These are phyloP conservation scores for Boleophthalmus pectinirostris DNA, from an alignment of 2,113 vertebrate species.

Conservation along the genomic window DNA sequence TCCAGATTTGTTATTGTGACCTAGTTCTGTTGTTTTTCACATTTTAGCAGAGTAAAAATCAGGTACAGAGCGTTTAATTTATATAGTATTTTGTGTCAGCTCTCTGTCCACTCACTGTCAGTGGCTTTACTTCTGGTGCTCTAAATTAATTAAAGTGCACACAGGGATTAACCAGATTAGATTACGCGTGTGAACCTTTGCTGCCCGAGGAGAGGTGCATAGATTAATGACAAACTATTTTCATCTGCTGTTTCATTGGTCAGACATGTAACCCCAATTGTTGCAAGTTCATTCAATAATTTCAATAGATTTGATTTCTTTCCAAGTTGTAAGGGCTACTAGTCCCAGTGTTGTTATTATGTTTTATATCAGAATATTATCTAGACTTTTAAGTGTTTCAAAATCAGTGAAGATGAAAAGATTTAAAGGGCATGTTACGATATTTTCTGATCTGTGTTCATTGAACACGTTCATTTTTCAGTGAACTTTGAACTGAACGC, in stretches of 20 bases:
- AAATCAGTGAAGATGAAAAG: too few relatives aligned
- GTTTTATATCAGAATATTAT: background rate
- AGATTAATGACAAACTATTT: conserved; percentile 41
- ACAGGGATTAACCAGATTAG: conserved; percentile 15
- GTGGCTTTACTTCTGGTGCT: background rate
- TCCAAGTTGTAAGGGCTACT: conserved; percentile 31
- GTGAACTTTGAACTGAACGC: too few relatives aligned
- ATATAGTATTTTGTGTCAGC: too few relatives aligned
- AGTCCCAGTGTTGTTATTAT: background rate
- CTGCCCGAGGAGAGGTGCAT: background rate
- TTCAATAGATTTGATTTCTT: conserved; percentile 29
- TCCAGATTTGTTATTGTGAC: too few relatives aligned
- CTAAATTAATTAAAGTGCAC: conserved; percentile 40
- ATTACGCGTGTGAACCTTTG: conserved; percentile 5
- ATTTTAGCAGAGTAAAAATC: too few relatives aligned
- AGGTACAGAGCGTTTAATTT: too few relatives aligned
- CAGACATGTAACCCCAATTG: conserved; percentile 2
- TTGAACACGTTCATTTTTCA: too few relatives aligned
- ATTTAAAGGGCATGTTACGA: too few relatives aligned
- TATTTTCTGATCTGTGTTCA: too few relatives aligned
- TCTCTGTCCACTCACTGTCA: background rate
- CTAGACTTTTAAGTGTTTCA: too few relatives aligned
- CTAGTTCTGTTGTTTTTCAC: too few relatives aligned
- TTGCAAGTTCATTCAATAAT: conserved; percentile 35
- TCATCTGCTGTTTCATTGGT: conserved; percentile 7